Conservation (phyloP, 2,797 vertebrate genomes). For the Microchirus variegatus region DNA sequence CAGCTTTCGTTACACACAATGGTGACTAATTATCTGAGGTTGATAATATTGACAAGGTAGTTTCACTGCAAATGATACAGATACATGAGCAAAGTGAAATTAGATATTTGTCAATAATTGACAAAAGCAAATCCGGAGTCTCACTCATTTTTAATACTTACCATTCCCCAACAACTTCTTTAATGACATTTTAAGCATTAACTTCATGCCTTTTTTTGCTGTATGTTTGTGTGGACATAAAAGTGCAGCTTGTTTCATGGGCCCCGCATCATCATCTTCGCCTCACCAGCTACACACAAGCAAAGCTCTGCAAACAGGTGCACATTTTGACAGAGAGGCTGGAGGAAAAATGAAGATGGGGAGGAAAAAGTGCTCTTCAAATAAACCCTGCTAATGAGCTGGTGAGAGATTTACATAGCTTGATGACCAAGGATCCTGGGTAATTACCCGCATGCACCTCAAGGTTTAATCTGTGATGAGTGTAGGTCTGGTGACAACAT, state of each 20-base stretch:
- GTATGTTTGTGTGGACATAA: not conserved
- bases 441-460: slow-evolving; percentile 67
- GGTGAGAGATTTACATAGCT: slow-evolving; percentile 62
- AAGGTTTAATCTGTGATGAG: slow-evolving; percentile 66
- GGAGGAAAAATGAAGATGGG: slow-evolving; percentile 25
- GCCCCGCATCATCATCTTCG: slow-evolving; percentile 27
- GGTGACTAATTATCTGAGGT: slow-evolving; percentile 73
- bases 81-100: slow-evolving; percentile 42
- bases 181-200: too few species aligned
- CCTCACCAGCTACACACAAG: slow-evolving; percentile 12
- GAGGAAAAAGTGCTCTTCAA: slow-evolving; percentile 61
- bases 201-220: too few species aligned
- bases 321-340: slow-evolving; percentile 41
- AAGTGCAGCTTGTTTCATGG: not conserved
- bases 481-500: slow-evolving; percentile 57
- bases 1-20: slow-evolving; percentile 71
- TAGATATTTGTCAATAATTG: slow-evolving; percentile 41
- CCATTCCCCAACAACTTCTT: not conserved
- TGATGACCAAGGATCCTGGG: slow-evolving; percentile 72
- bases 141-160: slow-evolving; percentile 12
- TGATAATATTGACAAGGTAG: slow-evolving; percentile 60
- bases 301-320: slow-evolving; percentile 24
- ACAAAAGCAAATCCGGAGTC: slow-evolving; percentile 5
- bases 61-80: slow-evolving; percentile 65
- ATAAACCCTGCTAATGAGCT: slow-evolving; percentile 63